phyloP scores from a whole-genome alignment of 2,888 invertebrate genomes.

The Creontiades dilutus region DNA sequence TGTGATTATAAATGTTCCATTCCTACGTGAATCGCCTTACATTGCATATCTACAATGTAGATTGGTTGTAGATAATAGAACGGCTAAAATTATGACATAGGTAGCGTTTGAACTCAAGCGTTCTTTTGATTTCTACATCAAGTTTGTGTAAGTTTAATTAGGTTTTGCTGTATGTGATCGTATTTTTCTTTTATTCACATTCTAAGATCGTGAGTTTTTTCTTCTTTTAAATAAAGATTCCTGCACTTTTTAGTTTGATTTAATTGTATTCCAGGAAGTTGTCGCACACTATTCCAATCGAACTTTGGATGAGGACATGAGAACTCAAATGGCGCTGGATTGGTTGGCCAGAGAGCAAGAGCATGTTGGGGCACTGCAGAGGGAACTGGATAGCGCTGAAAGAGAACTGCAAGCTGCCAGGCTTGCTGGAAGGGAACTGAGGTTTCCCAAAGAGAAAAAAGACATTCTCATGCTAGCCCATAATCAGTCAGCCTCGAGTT shows the following conservation, averaged over 20 bases:
- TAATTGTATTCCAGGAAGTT: conserved; percentile 81
- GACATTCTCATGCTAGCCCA: conserved; percentile 94
- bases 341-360: conserved; percentile 93
- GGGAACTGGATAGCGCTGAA: conserved; percentile 91
- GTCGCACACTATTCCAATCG: conserved; percentile 96
- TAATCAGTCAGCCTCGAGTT: conserved; percentile 81
- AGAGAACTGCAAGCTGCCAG: conserved; percentile 91
- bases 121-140: not conserved
- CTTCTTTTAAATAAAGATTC: not conserved
- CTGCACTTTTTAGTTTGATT: not conserved
- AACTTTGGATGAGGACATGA: conserved; percentile 95
- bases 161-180: not conserved
- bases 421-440: conserved; percentile 91
- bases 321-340: conserved; percentile 96
- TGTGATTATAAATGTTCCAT: too few species aligned
- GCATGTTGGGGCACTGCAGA: conserved; percentile 85
- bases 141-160: not conserved
- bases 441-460: conserved; percentile 97
- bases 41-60: too few species aligned
- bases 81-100: too few species aligned
- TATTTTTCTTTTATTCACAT: not conserved
- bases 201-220: not conserved
- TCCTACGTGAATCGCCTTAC: too few species aligned
- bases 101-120: too few species aligned
- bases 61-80: too few species aligned